Conservation (phyloP, 2,113 vertebrate genomes). For the Gasterosteus nipponicus region DNA sequence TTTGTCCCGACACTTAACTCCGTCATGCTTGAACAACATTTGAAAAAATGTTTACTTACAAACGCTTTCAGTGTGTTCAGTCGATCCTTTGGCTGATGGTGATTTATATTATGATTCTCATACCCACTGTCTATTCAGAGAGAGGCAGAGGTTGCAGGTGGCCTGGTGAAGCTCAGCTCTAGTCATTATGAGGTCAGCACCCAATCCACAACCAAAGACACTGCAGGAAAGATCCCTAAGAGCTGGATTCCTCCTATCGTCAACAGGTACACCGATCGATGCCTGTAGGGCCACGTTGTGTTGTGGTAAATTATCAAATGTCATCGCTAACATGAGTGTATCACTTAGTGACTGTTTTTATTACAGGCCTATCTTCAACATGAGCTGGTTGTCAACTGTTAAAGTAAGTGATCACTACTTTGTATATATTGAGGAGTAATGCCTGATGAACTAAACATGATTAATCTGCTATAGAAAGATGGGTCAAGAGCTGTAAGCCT, state of each 20-base stretch:
- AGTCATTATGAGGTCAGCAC: conserved; percentile 63
- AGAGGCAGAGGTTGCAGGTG: conserved; percentile 51
- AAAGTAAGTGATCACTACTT: conserved; percentile 67
- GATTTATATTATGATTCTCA: neutral
- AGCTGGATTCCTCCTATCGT: conserved; percentile 15
- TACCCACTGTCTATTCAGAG: conserved; percentile 45
- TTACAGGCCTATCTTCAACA: conserved; percentile 65
- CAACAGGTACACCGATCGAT: conserved; percentile 53
- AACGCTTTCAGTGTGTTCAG: neutral
- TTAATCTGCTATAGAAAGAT: conserved; percentile 45
- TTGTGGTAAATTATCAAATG: neutral
- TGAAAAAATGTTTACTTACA: neutral
- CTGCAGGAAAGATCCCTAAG: neutral
- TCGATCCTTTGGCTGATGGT: neutral
- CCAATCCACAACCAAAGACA: conserved; percentile 20
- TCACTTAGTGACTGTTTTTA: conserved; percentile 17
- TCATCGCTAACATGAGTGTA: neutral
- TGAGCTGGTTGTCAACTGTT: conserved; percentile 51
- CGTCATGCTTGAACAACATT: neutral
- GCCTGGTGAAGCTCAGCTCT: conserved; percentile 76
- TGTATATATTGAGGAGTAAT: neutral
- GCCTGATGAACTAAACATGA: conserved; percentile 19
- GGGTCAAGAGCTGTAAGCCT: conserved; percentile 10
- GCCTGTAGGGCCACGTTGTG: neutral
- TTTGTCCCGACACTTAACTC: too few relatives aligned